phyloP scores from a whole-genome alignment of 37 sponge, comb jelly and placozoan genomes.

The Petrosia ficiformis region DNA sequence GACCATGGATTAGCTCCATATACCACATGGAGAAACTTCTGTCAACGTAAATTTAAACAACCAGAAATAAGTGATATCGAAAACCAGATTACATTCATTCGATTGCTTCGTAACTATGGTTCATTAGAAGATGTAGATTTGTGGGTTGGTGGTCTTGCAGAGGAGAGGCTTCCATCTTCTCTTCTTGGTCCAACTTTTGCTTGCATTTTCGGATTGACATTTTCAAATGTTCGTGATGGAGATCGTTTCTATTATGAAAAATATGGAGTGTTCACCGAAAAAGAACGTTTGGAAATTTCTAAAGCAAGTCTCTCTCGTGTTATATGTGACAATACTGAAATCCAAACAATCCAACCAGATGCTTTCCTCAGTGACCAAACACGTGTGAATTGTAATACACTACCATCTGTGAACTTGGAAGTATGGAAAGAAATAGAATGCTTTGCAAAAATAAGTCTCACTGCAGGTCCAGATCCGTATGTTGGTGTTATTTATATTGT shows the following conservation, averaged over 20 bases:
- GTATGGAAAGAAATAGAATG: conserved; percentile 51
- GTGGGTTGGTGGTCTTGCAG: conserved; percentile 80
- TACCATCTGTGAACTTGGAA: conserved; percentile 45
- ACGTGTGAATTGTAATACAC: conserved; percentile 18
- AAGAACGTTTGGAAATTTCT: conserved; percentile 46
- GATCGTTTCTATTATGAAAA: conserved; percentile 85
- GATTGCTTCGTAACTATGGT: conserved; percentile 51
- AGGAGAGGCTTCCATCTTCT: conserved; percentile 44
- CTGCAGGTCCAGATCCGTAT: no score
- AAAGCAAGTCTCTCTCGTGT: conserved; percentile 56
- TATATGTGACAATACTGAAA: conserved; percentile 84
- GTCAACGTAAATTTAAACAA: conserved; percentile 18
- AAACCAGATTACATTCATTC: conserved; percentile 6
- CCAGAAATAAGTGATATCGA: neutral
- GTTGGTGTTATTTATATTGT: no score
- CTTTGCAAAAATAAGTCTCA: no score
- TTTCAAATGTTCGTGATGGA: conserved; percentile 64
- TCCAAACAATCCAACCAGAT: conserved; percentile 53
- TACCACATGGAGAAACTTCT: conserved; percentile 56
- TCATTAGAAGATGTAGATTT: conserved; percentile 65
- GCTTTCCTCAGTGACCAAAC: conserved; percentile 51
- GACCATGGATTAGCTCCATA: conserved; percentile 91
- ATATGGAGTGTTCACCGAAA: conserved; percentile 59
- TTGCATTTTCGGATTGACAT: conserved; percentile 85
- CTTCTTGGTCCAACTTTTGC: conserved; percentile 89